phyloP scores from a whole-genome alignment of 2,888 invertebrate genomes.

The Lycophotia porphyrea region DNA sequence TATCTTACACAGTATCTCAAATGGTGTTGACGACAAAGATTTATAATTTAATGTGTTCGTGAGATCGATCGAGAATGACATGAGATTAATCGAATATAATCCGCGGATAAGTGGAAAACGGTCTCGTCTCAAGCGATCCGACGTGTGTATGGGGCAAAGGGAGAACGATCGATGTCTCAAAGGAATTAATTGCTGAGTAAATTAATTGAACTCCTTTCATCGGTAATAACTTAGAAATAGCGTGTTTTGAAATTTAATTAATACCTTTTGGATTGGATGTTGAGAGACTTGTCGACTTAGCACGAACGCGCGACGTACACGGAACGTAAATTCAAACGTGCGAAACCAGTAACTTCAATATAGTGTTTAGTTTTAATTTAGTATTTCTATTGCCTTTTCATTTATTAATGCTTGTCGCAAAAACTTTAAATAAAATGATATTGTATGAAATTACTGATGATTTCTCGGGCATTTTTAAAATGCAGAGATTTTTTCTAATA shows the following conservation, averaged over 20 bases:
- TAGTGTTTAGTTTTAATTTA: background rate
- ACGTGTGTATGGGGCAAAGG: background rate
- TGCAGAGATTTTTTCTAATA: background rate
- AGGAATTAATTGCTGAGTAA: slow-evolving; percentile 15
- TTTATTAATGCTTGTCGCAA: background rate
- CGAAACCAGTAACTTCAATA: background rate
- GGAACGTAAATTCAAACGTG: background rate
- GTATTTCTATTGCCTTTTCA: background rate
- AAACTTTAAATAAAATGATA: background rate
- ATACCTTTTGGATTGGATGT: slow-evolving; percentile 2
- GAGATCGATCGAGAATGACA: slow-evolving; percentile 36
- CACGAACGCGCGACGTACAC: background rate
- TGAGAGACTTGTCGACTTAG: background rate
- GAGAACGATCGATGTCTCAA: slow-evolving; percentile 11
- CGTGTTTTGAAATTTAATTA: background rate
- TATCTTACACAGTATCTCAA: background rate
- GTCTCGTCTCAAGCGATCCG: slow-evolving; percentile 4
- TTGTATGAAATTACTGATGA: background rate
- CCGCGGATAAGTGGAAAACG: slow-evolving; percentile 22
- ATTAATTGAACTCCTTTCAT: slow-evolving; percentile 31
- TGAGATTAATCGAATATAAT: slow-evolving; percentile 34
- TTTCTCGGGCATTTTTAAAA: background rate
- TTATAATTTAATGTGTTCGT: slow-evolving; percentile 44
- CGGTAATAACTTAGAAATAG: slow-evolving; percentile 6
- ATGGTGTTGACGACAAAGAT: slow-evolving; percentile 30